phyloP scores from a whole-genome alignment of 2,888 invertebrate genomes.

The Erebia epiphron region DNA sequence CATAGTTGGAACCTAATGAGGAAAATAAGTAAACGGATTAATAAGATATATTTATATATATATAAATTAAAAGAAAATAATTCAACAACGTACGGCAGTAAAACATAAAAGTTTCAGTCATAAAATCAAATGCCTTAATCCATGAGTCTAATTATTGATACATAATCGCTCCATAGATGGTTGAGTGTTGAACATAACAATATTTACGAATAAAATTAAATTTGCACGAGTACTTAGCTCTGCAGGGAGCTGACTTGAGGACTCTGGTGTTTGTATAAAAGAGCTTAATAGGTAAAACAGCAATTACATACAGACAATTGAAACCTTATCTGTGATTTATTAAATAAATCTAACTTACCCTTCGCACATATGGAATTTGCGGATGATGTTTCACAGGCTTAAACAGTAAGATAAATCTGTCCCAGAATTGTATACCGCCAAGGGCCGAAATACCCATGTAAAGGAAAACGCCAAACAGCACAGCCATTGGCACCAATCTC shows the following conservation, averaged over 20 bases:
- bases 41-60: background rate
- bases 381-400: conserved; percentile 99
- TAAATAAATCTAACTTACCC: conserved; percentile 79
- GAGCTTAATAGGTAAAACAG: no score
- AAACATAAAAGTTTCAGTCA: background rate
- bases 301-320: no score
- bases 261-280: no score
- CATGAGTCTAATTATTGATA: no score
- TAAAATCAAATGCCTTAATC: background rate
- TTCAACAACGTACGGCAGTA: background rate
- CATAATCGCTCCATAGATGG: no score
- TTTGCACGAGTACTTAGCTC: no score
- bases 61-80: background rate
- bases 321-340: background rate
- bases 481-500: conserved; percentile 95
- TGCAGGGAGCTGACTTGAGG: no score
- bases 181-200: no score
- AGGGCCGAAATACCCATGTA: conserved; percentile 98
- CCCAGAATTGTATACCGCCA: conserved; percentile 96
- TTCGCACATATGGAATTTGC: conserved; percentile 92
- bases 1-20: conserved; percentile 89
- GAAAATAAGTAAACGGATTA: background rate
- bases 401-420: conserved; percentile 92
- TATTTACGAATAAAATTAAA: no score
- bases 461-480: conserved; percentile 97